A percentile compares a stretch with the other conserved stretches of the same genome.
Conservation (phyloP, 2,113 vertebrate species). For the Salminus brasiliensis region DNA sequence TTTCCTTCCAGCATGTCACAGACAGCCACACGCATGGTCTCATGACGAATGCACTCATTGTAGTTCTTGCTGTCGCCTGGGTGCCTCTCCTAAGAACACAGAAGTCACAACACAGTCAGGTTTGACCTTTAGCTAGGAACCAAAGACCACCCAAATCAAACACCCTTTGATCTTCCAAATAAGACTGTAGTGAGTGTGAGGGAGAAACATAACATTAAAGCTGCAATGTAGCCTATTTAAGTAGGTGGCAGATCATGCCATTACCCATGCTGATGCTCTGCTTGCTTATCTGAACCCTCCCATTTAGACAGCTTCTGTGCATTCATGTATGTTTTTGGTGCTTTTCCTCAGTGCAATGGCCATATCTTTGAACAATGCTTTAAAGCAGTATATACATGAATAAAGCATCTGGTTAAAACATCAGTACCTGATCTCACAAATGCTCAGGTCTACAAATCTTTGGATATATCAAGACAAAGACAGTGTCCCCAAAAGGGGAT, state of each 20-base stretch:
- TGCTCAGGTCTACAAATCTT: neutral
- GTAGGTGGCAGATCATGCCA: neutral
- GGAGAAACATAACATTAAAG: neutral
- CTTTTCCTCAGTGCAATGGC: too few species aligned
- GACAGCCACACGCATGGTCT: conserved; percentile 94
- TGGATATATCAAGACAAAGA: neutral
- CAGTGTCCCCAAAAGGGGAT: too few species aligned
- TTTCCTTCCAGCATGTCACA: conserved; percentile 99
- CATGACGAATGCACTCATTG: conserved; percentile 97
- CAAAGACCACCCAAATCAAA: neutral
- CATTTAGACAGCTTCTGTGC: neutral
- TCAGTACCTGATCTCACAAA: neutral
- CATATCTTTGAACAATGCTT: too few species aligned
- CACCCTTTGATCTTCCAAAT: neutral
- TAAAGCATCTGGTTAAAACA: neutral
- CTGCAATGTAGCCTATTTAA: neutral
- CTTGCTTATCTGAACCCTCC: neutral
- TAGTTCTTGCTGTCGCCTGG: conserved; percentile 98
- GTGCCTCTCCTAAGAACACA: conserved; percentile 86
- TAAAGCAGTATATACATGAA: too few species aligned
- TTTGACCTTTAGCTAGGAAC: neutral
- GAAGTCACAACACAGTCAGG: neutral
- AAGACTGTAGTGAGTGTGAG: neutral
- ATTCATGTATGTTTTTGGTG: too few species aligned
- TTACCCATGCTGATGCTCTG: neutral